Evolutionary conservation across 2,113 vertebrate species (phyloP), one percentile per base, ranked within the genome.

Genomic region (Nannobrachium achirus): DNA sequence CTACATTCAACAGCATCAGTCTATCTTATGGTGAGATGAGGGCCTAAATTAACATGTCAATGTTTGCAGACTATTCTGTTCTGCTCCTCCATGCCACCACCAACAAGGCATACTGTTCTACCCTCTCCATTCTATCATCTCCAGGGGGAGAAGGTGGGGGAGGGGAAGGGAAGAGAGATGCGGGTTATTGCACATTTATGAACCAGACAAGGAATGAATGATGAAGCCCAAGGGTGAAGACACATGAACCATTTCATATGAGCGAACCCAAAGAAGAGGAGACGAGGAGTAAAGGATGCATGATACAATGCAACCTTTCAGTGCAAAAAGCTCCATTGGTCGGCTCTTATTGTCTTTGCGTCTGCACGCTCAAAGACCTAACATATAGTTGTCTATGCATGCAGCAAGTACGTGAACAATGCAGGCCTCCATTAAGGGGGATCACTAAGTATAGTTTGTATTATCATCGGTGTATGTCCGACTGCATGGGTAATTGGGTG

Each of bases 21-120:
- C 53, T 40, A 41, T 20, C 64, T 66, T 63, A 39, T 13, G 7
- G 15, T 20, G 45, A 83, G 78, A 86, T 55, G 58, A 74, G 65
- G 19, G 58, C 73, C 57, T 80, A 59, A 77, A 63, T 79, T 84
- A 81, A 20, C 75, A 50, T 38, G 56, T 68, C 76, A 59, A 66
- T 61, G 42, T 67, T 38, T 49, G 48, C 60, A 16, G 52, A 9
- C 63, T 66, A 69, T 75, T 69, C 56, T 15, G 8, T 33, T 15
- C 56, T 55, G 42, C 57, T 52, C 62, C 48, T 83, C 76, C 20
- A 40, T 42, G 74, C 63, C 72, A 75, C 63, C 72, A 75, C 62
- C 78, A 68, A 78, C 56, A 74, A 81, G 77, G 83, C 79, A 83
- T 66, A 84, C 53, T 77, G 75, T 69, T 44, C 55, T 57, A 74